Percentiles rank a stretch among this genome's conserved stretches.
These are phyloP conservation scores for Taxidea taxus DNA, from an alignment of 2,113 vertebrate species.

Conservation along the genomic window DNA sequence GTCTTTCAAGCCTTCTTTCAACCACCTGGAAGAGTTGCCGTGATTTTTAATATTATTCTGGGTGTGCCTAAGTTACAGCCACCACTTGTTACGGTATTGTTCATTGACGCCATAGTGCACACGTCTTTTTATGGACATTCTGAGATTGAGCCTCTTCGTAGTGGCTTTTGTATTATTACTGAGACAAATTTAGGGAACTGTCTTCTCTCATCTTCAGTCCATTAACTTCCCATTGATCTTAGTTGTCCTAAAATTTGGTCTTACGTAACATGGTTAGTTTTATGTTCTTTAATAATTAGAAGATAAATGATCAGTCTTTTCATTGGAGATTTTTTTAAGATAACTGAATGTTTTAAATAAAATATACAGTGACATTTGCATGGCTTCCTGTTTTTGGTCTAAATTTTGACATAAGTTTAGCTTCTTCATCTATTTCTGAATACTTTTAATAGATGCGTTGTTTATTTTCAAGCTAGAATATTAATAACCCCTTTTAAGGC, in stretches of 20 bases:
- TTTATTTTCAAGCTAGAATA: slow-evolving; percentile 42
- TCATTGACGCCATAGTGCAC: neutral
- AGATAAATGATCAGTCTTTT: neutral
- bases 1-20: neutral
- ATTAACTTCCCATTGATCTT: neutral
- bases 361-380: neutral
- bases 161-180: neutral
- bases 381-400: neutral
- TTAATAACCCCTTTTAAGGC: slow-evolving; percentile 48
- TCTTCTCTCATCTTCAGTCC: neutral
- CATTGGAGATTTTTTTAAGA: neutral
- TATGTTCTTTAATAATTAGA: slow-evolving; percentile 5
- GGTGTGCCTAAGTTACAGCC: neutral
- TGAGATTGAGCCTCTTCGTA: neutral
- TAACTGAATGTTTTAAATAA: neutral
- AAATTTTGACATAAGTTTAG: slow-evolving; percentile 30
- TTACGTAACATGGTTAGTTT: neutral
- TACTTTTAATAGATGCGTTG: slow-evolving; percentile 30
- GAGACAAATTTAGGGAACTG: neutral
- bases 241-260: neutral
- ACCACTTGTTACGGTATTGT: neutral
- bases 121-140: neutral
- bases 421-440: slow-evolving; percentile 44
- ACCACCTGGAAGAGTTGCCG: neutral
- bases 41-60: neutral